These are phyloP conservation scores for Heliconius sara DNA, from an alignment of 2,888 invertebrate genomes.

Conservation along the genomic window DNA sequence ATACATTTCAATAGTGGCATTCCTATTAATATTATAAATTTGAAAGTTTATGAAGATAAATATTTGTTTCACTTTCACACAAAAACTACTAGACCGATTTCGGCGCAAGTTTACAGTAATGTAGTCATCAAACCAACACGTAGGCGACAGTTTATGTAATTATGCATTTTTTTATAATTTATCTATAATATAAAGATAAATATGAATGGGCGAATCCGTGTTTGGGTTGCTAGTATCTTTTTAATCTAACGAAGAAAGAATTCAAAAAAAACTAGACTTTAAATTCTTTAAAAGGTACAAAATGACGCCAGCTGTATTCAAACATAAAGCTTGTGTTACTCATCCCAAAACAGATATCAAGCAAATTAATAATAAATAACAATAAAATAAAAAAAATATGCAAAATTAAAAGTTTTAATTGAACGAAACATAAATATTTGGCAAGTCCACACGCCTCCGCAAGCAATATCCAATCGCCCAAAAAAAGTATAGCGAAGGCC, in stretches of 20 bases:
- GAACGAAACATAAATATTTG: conserved; percentile 6
- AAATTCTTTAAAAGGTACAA: background rate
- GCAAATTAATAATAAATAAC: background rate
- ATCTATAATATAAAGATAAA: too few relatives aligned
- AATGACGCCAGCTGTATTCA: background rate
- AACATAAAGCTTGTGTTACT: background rate
- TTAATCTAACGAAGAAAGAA: background rate
- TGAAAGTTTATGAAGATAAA: too few relatives aligned
- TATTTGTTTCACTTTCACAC: too few relatives aligned
- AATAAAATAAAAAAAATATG: background rate
- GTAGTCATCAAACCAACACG: too few relatives aligned
- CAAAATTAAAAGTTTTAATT: background rate
- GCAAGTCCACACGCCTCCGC: conserved; percentile 7
- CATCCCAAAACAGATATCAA: background rate
- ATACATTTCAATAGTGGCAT: background rate
- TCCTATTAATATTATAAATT: too few relatives aligned
- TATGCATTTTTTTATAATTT: too few relatives aligned
- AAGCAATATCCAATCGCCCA: conserved; percentile 20
- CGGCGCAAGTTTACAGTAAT: too few relatives aligned
- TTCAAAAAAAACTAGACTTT: background rate
- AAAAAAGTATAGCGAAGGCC: conserved; percentile 31
- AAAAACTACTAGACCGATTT: too few relatives aligned
- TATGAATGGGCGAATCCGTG: too few relatives aligned
- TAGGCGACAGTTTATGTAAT: too few relatives aligned
- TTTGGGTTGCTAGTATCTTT: background rate